These are phyloP conservation scores for Saccostrea cuccullata DNA, from an alignment of 1,140 invertebrate species.

Conservation along the genomic window DNA sequence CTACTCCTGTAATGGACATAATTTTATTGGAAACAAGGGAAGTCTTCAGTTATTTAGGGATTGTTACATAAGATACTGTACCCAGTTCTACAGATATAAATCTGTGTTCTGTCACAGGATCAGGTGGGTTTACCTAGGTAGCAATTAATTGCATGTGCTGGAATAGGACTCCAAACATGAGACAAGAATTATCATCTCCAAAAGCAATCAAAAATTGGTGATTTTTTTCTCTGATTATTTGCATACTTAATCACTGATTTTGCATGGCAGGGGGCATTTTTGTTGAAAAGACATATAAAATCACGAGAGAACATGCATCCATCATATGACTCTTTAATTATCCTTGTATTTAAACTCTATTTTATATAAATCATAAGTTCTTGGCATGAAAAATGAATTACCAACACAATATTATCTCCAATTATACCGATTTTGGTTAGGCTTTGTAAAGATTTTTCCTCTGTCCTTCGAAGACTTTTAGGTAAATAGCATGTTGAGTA, in stretches of 20 bases:
- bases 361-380: constrained; percentile 23
- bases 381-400: constrained; percentile 21
- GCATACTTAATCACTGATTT: constrained; percentile 4
- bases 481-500: constrained; percentile 27
- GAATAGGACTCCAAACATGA: neutral
- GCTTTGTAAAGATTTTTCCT: neutral
- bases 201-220: neutral
- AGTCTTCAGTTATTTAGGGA: neutral
- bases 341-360: neutral
- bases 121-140: neutral
- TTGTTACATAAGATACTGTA: neutral
- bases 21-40: constrained; percentile 22
- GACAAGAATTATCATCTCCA: neutral
- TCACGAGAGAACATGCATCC: constrained; percentile 22
- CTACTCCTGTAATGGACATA: neutral
- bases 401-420: neutral
- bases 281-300: neutral
- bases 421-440: neutral
- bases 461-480: constrained; percentile 15
- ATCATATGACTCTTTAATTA: constrained; percentile 12
- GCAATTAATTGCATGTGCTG: neutral
- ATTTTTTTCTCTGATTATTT: neutral
- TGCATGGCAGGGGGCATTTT: constrained; percentile 18
- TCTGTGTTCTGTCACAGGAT: neutral
- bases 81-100: neutral